phyloP scores from a whole-genome alignment of 2,797 vertebrate species.

The Prionace glauca region DNA sequence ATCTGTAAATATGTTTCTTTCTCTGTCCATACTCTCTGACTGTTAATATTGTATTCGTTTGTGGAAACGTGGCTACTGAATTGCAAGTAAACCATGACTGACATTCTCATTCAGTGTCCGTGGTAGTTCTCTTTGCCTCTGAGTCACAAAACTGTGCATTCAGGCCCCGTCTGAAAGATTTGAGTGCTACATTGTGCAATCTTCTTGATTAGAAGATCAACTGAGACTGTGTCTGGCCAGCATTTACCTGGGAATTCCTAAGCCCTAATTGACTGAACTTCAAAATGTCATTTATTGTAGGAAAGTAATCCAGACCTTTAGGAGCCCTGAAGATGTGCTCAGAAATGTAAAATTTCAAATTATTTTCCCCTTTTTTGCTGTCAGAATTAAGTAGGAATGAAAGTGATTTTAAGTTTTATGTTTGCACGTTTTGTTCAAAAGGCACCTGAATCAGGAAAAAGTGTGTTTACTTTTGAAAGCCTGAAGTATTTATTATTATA shows the following conservation, averaged over 20 bases:
- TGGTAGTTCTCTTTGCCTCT: background rate
- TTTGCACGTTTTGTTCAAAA: background rate
- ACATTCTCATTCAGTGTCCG: background rate
- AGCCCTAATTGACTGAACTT: background rate
- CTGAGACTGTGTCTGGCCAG: background rate
- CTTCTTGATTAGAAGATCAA: background rate
- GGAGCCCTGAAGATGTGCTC: background rate
- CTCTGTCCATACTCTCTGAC: background rate
- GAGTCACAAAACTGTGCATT: background rate
- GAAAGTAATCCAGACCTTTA: background rate
- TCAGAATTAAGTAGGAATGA: background rate
- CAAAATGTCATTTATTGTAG: background rate
- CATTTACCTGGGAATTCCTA: background rate
- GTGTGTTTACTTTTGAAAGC: background rate
- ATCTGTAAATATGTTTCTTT: background rate
- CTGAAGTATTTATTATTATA: background rate
- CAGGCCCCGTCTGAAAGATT: background rate
- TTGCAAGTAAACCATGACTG: background rate
- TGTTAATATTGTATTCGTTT: conserved; percentile 5
- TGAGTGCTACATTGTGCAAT: background rate
- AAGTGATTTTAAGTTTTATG: background rate
- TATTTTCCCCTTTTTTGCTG: background rate
- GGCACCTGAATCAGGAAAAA: background rate
- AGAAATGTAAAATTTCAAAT: background rate
- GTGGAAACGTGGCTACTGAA: background rate